A percentile compares a stretch with the other conserved stretches of the same genome.
Evolutionary conservation across 2,888 invertebrate genomes (phyloP).

Genomic region (Meganola albula): DNA sequence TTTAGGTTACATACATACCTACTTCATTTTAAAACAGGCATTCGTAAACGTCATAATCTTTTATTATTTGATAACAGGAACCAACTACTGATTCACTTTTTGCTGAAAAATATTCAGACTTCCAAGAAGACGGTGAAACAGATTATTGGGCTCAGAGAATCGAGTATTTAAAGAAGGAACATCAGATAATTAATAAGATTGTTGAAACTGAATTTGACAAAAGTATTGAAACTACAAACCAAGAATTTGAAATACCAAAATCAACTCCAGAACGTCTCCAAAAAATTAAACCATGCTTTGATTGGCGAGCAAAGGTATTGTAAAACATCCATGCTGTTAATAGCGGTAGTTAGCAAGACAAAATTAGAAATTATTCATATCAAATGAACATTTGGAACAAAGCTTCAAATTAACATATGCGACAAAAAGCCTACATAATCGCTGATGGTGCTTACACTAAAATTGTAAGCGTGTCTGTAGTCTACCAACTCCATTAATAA

Average conservation of each 20-base stretch:
- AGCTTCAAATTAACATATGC: too few relatives aligned
- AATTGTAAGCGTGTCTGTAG: too few relatives aligned
- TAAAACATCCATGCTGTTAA: background rate
- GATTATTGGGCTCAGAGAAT: conserved; percentile 64
- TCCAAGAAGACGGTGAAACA: conserved; percentile 36
- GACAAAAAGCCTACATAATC: too few relatives aligned
- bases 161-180: conserved; percentile 58
- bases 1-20: too few relatives aligned
- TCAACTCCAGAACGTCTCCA: conserved; percentile 45
- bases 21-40: background rate
- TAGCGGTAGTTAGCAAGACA: background rate
- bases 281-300: conserved; percentile 59
- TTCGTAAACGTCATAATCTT: background rate
- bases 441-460: too few relatives aligned
- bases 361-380: too few relatives aligned
- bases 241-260: conserved; percentile 40
- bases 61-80: conserved; percentile 32
- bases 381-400: too few relatives aligned
- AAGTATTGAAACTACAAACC: conserved; percentile 47
- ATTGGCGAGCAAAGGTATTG: conserved; percentile 55
- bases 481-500: too few relatives aligned
- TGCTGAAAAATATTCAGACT: conserved; percentile 33
- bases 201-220: conserved; percentile 61
- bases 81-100: conserved; percentile 34
- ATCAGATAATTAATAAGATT: conserved; percentile 60